Base-by-base conservation (phyloP, 64 coral and sea anemone genomes). In the Montipora foliosa region DNA sequence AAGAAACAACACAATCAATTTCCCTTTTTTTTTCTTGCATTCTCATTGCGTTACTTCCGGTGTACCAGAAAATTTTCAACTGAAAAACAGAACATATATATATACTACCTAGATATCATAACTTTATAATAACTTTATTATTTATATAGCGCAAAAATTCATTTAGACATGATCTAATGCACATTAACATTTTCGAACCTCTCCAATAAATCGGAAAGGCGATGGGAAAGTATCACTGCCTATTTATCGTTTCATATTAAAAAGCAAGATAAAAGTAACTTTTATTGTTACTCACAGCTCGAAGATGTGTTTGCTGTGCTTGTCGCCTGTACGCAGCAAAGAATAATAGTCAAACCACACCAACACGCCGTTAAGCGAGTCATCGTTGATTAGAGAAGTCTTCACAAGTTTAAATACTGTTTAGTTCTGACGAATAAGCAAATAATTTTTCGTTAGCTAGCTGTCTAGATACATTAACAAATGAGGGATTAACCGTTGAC, bases 21-120 rank as follows among this genome's bases (percentile, higher is more conserved):
- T 7, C 52, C 0, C 10, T 55, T 55, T 5, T 7, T 55, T 7
- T 55, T 64, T 5, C 14, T 5, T n/a, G 4, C 12, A 44, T 14
- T 3, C 37, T 82, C 4, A 71, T 86, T 86, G 82, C 66, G 82
- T 86, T 86, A 86, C 82, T 86, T 86, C 82, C 82, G 82, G 64
- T 17, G 19, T 68, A 47, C 37, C 37, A 37, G 37, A 37, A 37
- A 37, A 37, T 0, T 37, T 37, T 37, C 37, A 37, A 37, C 37
- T 37, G 37, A 37, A 37, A 37, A 37, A 37, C 37, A 37, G 37
- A 37, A 37, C 37, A 37, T 25, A 25, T 25, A 25, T 25, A 25
- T 25, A 25, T 37, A 37, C 37, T 37, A 37, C 37, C 37, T 37
- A 37, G 37, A 37, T 37, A 37, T 37, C 37, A 37, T 37, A 37